These are phyloP conservation scores for Gadus chalcogrammus DNA, from an alignment of 2,113 vertebrate species.

Conservation along the genomic window DNA sequence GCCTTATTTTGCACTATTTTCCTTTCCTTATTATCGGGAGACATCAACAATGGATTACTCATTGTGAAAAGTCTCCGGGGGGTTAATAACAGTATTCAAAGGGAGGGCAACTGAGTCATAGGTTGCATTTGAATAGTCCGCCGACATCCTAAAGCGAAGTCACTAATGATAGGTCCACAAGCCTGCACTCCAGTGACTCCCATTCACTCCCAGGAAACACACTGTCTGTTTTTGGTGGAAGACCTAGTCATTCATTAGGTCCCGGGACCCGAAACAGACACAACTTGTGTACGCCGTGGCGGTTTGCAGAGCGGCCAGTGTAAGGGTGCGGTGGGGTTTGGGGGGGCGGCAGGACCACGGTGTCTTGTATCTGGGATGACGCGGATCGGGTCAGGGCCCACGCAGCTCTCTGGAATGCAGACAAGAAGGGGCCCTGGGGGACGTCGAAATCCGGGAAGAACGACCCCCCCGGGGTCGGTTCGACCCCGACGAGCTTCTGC, in stretches of 20 bases:
- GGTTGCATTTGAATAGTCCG: conserved; percentile 6
- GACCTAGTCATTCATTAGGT: conserved; percentile 29
- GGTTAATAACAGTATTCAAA: conserved; percentile 14
- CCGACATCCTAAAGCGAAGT: conserved; percentile 29
- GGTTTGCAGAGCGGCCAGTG: too few species aligned
- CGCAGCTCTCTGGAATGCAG: conserved; percentile 32
- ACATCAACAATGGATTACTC: neutral
- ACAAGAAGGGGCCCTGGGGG: conserved; percentile 38
- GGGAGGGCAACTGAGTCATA: conserved; percentile 1
- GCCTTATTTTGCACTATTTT: too few species aligned
- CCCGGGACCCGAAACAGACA: conserved; percentile 20
- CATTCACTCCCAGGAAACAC: neutral
- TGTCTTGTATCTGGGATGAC: conserved; percentile 29
- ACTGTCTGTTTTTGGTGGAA: conserved; percentile 20
- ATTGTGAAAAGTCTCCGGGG: neutral
- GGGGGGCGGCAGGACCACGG: conserved; percentile 11
- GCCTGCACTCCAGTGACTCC: neutral
- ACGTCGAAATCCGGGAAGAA: conserved; percentile 21
- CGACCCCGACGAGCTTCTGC: conserved; percentile 14
- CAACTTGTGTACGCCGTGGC: conserved; percentile 17
- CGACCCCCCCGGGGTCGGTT: conserved; percentile 44
- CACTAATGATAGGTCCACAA: neutral
- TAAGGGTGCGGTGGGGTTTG: neutral
- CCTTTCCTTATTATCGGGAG: too few species aligned
- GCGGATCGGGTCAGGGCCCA: conserved; percentile 28